Percentiles rank a stretch among this genome's conserved stretches.
Evolutionary conservation across 2,888 invertebrate genomes (phyloP).

Genomic region (Pyralis farinalis): DNA sequence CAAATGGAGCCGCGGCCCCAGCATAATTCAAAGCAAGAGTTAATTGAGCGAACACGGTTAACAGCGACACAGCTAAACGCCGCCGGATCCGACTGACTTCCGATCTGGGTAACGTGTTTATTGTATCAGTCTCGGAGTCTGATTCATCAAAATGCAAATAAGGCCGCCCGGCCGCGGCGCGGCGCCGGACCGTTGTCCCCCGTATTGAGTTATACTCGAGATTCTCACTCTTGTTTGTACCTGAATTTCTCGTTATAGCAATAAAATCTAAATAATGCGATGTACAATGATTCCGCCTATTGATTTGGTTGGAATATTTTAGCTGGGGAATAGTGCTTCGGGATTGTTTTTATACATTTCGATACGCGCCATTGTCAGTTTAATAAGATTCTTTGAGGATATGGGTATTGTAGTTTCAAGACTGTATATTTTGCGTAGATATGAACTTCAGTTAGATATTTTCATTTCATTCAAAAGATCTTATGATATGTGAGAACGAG

Average conservation of each 20-base stretch:
- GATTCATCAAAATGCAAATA: conserved; percentile 81
- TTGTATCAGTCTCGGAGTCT: conserved; percentile 70
- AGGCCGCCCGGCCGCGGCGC: conserved; percentile 39
- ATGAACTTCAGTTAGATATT: neutral
- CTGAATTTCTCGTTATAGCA: conserved; percentile 4
- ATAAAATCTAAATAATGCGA: conserved; percentile 6
- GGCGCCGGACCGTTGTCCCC: conserved; percentile 65
- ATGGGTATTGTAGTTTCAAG: neutral
- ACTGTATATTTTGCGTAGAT: neutral
- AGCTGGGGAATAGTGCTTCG: neutral
- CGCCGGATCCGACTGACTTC: conserved; percentile 42
- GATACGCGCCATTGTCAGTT: neutral
- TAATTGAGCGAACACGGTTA: conserved; percentile 60
- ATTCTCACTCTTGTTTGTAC: conserved; percentile 4
- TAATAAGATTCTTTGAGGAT: neutral
- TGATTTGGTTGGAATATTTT: conserved; percentile 4
- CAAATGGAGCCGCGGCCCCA: conserved; percentile 10
- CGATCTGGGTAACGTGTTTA: conserved; percentile 46
- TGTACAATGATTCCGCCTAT: conserved; percentile 5
- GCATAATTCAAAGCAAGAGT: conserved; percentile 50
- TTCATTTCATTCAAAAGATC: no score
- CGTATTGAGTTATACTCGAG: conserved; percentile 69
- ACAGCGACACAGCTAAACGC: conserved; percentile 58
- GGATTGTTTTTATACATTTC: neutral
- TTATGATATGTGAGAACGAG: no score